phyloP scores from a whole-genome alignment of 2,113 vertebrate species.

The Spea bombifrons region DNA sequence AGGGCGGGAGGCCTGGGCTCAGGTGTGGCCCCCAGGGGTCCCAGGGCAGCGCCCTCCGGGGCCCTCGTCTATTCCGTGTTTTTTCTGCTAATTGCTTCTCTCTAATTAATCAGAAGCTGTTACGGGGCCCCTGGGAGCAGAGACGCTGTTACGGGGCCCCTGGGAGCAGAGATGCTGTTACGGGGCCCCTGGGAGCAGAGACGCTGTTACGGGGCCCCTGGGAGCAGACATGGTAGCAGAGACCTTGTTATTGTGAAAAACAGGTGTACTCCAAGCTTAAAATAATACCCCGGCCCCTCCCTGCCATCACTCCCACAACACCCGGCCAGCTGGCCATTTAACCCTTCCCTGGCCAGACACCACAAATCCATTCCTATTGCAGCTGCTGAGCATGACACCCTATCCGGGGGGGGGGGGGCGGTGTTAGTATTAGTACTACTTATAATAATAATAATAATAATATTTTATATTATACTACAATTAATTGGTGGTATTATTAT shows the following conservation, averaged over 20 bases:
- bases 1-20: neutral
- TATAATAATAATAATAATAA: too few species aligned
- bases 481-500: too few species aligned
- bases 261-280: neutral
- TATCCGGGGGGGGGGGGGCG: too few species aligned
- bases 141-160: neutral
- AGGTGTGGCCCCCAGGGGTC: neutral
- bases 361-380: too few species aligned
- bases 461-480: too few species aligned
- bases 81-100: constrained; percentile 26
- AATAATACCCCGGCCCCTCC: neutral
- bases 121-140: neutral
- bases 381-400: too few species aligned
- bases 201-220: neutral
- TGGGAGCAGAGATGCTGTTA: neutral
- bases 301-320: neutral
- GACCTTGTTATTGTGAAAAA: constrained; percentile 3
- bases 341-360: too few species aligned
- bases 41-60: neutral
- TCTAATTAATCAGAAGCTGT: constrained; percentile 29
- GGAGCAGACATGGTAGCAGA: neutral
- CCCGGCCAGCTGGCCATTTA: neutral
- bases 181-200: neutral
- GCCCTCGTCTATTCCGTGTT: constrained; percentile 11
- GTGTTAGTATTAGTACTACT: too few species aligned